Conservation (phyloP, 1,140 invertebrate species). For the Drosophila willistoni region DNA sequence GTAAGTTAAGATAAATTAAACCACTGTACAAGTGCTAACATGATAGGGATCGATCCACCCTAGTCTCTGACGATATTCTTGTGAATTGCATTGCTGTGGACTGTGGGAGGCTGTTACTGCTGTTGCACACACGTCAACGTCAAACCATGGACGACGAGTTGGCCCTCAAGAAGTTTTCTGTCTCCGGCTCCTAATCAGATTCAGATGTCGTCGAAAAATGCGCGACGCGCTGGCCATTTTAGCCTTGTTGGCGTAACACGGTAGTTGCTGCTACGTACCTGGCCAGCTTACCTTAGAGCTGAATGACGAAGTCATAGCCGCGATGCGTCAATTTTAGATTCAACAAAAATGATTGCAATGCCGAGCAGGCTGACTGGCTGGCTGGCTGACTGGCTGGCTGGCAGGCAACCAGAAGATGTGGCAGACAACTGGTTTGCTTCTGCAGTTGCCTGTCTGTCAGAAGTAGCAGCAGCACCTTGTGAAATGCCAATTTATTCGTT, state of each 20-base stretch:
- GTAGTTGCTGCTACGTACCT: constrained; percentile 41
- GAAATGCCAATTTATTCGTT: constrained; percentile 82
- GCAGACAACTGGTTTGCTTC: constrained; percentile 32
- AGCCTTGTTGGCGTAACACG: constrained; percentile 73
- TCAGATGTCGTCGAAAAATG: constrained; percentile 82
- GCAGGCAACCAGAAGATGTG: constrained; percentile 30
- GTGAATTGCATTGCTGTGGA: constrained; percentile 42
- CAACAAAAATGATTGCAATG: constrained; percentile 82
- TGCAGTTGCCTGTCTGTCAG: constrained; percentile 74
- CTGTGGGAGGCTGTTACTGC: constrained; percentile 23
- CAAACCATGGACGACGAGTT: constrained; percentile 37
- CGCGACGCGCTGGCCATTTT: constrained; percentile 78
- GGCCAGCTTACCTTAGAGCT: constrained; percentile 28
- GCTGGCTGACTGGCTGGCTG: background rate
- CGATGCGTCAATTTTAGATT: constrained; percentile 82
- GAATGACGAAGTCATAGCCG: constrained; percentile 81
- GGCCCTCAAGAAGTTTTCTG: constrained; percentile 38
- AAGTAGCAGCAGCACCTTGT: constrained; percentile 63
- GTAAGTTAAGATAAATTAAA: background rate
- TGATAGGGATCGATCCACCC: constrained; percentile 38
- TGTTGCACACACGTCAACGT: constrained; percentile 72
- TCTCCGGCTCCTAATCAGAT: constrained; percentile 69
- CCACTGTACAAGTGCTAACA: constrained; percentile 30
- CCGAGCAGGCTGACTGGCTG: constrained; percentile 14
- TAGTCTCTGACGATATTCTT: constrained; percentile 40